Percentiles rank a stretch among this genome's conserved stretches.
phyloP scores from a whole-genome alignment of 2,888 invertebrate species.

The Timema podura region DNA sequence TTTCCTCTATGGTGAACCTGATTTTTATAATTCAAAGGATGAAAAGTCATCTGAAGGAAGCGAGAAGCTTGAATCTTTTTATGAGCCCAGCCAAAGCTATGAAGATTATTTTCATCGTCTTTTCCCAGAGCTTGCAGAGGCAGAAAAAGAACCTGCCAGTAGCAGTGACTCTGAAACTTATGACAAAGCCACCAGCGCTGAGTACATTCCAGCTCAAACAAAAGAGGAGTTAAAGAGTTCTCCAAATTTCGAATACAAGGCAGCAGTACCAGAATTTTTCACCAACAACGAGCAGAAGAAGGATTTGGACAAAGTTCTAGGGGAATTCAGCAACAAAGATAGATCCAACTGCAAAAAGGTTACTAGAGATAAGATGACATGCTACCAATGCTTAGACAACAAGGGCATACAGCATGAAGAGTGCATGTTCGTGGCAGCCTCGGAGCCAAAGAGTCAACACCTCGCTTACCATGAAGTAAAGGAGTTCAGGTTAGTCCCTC shows the following conservation, averaged over 20 bases:
- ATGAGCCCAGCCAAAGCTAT: slow-evolving; percentile 34
- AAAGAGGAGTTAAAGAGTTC: background rate
- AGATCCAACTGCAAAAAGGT: slow-evolving; percentile 67
- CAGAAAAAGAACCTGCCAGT: slow-evolving; percentile 12
- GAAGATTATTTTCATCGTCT: slow-evolving; percentile 47
- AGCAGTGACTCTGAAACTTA: slow-evolving; percentile 16
- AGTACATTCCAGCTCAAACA: background rate
- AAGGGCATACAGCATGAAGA: slow-evolving; percentile 70
- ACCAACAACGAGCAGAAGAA: slow-evolving; percentile 55
- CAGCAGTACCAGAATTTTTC: slow-evolving; percentile 23
- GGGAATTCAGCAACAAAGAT: slow-evolving; percentile 70
- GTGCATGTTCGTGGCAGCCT: slow-evolving; percentile 71
- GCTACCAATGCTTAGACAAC: slow-evolving; percentile 66
- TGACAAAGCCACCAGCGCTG: slow-evolving; percentile 9
- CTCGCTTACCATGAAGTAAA: slow-evolving; percentile 64
- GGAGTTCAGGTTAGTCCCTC: slow-evolving; percentile 47
- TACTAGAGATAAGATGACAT: slow-evolving; percentile 70
- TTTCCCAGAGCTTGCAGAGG: slow-evolving; percentile 43
- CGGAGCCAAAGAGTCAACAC: slow-evolving; percentile 60
- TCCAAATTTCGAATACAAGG: slow-evolving; percentile 22
- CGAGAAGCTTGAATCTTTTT: slow-evolving; percentile 23
- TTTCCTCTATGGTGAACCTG: slow-evolving; percentile 28
- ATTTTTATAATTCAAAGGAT: slow-evolving; percentile 14
- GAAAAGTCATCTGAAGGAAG: slow-evolving; percentile 40
- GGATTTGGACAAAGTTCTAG: slow-evolving; percentile 65